Evolutionary conservation across 1,140 invertebrate species (phyloP), one percentile per base, ranked within the genome.

Genomic region (Conopomorpha cramerella): DNA sequence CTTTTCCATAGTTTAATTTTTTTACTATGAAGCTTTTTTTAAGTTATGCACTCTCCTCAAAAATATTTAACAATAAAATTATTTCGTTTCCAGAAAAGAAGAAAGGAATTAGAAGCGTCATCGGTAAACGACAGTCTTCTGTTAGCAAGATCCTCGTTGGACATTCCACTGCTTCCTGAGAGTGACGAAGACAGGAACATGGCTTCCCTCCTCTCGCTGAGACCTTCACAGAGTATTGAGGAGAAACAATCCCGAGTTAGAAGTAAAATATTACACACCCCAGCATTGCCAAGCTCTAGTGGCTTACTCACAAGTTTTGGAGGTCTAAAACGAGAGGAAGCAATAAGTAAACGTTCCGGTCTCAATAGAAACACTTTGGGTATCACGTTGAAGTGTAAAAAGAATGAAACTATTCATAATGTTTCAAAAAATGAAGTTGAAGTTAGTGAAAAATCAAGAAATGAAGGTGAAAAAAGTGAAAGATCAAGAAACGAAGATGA

Each of bases 151-250:
- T 86, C 84, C 27, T 90, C 89, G 16, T 68, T 96, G 2, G 82
- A 89, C 52, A 91, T 96, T 36, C 65, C 81, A 26, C 76, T 96
- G 11, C 65, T 95, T 1, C 84, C 87, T 2, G 93, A 96, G 76
- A 79, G 81, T 19, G 83, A 87, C 43, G 88, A 93, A 42, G 93
- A 96, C 54, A 77, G 82, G 31, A 85, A 86, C 63, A 77, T 93
- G 58, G 93, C 93, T 1, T 82, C 85, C 2, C 70, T 95, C 13
- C 78, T 95, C 30, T 83, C 86, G 26, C 54, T 88, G 1, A 80
- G 82, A 52, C 82, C 85, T 2, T 71, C 77, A 30, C 60, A 54
- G 6, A 79, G 79, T 28, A 76, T 81, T 28, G 66, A 68, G 38
- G 79, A 82, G 55, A 67, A 77, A 34, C 80, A 82, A 34, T 60